Base-by-base conservation (phyloP, 2,888 invertebrate species). In the Papilio protenor region DNA sequence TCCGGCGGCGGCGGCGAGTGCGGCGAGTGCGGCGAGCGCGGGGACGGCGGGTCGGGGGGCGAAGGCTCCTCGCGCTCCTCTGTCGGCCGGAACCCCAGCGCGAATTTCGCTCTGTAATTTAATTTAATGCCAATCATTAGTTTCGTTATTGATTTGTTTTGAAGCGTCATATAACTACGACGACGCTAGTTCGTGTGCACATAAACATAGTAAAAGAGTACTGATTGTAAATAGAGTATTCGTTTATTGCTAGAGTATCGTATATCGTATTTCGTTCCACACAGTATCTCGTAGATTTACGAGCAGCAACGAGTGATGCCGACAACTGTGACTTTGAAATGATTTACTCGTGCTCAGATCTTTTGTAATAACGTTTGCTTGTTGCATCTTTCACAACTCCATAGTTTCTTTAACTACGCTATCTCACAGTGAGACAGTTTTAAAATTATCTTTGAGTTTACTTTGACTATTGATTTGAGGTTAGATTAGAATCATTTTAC, bases 1-100 rank as follows among this genome's bases (percentile, higher is more conserved):
- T 97, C 97, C 0, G 97, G 97, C 66, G 97, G 97, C 73, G 97
- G 97, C 79, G 97, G 97, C 82, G 96, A 97, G 81, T 83, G 92
- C 69, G 94, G 93, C 23, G 40, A 61, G 16, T 16, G 23, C 61
- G 61, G 97, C 82, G 96, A 97, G 81, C 83, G 92, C 70, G 94
- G 93, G n/a, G 94, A 94, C 52, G 92, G 92, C 79, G 94, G 92
- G 79, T 92, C 97, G 76, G 97, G 97, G 12, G 85, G 85, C 79
- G 92, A 91, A 82, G 88, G 95, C 88, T 94, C 94, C 84, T 91
- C 95, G 87, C 87, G 94, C 88, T 91, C 93, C 89, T 96, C 96
- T 81, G 95, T 96, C 86, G 96, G 96, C 93, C 95, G 96, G 94
- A 96, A 97, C 89, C 96, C 96, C 90, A 97, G 92, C 88, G 96